These are phyloP conservation scores for Virgularia gustaviana DNA, from an alignment of 92 coral and sea anemone genomes.

Conservation along the genomic window DNA sequence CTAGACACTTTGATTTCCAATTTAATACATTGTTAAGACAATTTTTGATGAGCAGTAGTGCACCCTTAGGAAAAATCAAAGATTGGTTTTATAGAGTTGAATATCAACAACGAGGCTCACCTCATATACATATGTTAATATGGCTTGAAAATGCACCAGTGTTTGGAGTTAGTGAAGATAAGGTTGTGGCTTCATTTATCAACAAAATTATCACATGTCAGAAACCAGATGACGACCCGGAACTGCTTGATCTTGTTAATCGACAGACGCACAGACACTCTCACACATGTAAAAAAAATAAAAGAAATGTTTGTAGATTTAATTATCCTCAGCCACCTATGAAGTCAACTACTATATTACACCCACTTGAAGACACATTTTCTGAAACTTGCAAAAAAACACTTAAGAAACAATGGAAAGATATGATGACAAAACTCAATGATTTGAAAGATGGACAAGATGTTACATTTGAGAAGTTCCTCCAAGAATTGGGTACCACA, in stretches of 20 bases:
- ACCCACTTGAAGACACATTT: slow-evolving; percentile 2
- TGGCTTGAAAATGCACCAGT: slow-evolving; percentile 46
- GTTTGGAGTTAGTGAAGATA: slow-evolving; percentile 30
- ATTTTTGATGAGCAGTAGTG: slow-evolving; percentile 34
- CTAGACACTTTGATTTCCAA: slow-evolving; percentile 53
- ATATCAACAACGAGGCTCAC: slow-evolving; percentile 45
- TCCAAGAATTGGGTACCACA: background rate
- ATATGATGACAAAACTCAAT: slow-evolving; percentile 15
- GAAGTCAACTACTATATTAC: slow-evolving; percentile 16
- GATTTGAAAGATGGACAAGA: slow-evolving; percentile 11
- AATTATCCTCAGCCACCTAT: slow-evolving; percentile 36
- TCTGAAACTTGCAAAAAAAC: background rate
- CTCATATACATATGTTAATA: slow-evolving; percentile 48
- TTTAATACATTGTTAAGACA: slow-evolving; percentile 34
- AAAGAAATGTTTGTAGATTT: slow-evolving; percentile 23
- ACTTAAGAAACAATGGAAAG: slow-evolving; percentile 14
- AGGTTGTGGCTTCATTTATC: slow-evolving; percentile 26
- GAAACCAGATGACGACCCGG: slow-evolving; percentile 19
- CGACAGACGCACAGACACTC: slow-evolving; percentile 38
- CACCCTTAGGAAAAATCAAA: slow-evolving; percentile 36
- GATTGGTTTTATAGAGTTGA: slow-evolving; percentile 49
- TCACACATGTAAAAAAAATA: slow-evolving; percentile 24
- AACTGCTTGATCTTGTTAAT: slow-evolving; percentile 26
- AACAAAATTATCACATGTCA: slow-evolving; percentile 24
- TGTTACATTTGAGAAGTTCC: slow-evolving; percentile 18